Evolutionary conservation across 1,140 invertebrate genomes (phyloP).

Genomic region (Agrypnia vestita): DNA sequence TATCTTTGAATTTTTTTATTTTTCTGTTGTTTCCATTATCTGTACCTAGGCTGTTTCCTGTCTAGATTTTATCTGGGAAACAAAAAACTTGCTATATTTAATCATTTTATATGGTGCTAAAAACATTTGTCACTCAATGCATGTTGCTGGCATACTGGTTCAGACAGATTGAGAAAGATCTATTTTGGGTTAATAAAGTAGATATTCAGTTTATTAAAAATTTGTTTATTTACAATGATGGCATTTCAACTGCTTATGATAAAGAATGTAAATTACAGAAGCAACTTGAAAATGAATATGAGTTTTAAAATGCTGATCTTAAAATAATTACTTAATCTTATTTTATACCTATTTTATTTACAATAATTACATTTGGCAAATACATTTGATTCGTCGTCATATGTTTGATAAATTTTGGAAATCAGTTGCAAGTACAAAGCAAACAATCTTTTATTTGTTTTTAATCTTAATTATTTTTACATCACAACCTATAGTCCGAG

Average conservation of each 20-base stretch:
- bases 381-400: not conserved
- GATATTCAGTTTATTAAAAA: not conserved
- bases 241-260: not conserved
- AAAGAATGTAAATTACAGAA: not conserved
- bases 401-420: not conserved
- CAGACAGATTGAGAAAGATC: too few species aligned
- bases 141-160: too few species aligned
- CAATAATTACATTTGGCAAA: not conserved
- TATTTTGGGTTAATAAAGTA: not conserved
- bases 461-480: not conserved
- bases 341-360: not conserved
- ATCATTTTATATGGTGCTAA: too few species aligned
- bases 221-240: slow-evolving; percentile 18
- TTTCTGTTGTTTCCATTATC: too few species aligned
- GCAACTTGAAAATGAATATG: not conserved
- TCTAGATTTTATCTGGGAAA: too few species aligned
- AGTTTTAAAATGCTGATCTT: not conserved
- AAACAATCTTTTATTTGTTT: not conserved
- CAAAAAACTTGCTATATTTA: too few species aligned
- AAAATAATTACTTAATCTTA: not conserved
- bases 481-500: slow-evolving; percentile 58
- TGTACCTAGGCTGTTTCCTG: too few species aligned
- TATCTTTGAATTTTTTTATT: too few species aligned
- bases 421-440: not conserved
- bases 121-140: too few species aligned